A percentile compares a stretch with the other conserved stretches of the same genome.
Conservation (phyloP, 2,888 invertebrate species). For the Parascotia fuliginaria region DNA sequence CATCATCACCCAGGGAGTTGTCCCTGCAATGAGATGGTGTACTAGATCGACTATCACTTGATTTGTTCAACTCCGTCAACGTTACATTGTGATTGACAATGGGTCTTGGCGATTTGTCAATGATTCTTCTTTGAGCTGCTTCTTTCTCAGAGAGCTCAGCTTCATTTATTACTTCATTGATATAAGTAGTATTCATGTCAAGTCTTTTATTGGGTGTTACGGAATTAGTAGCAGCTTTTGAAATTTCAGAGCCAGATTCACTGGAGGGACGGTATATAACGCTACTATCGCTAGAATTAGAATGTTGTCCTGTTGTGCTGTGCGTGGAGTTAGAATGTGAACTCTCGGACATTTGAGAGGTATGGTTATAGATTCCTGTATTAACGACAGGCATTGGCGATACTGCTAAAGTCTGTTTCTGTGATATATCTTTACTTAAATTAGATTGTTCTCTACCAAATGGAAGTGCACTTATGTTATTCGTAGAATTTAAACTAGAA, state of each 20-base stretch:
- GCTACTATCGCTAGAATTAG: slow-evolving; percentile 90
- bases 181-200: slow-evolving; percentile 82
- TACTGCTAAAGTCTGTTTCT: slow-evolving; percentile 87
- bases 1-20: slow-evolving; percentile 87
- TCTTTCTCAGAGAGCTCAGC: slow-evolving; percentile 81
- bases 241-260: slow-evolving; percentile 89
- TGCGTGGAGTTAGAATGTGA: slow-evolving; percentile 86
- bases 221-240: slow-evolving; percentile 67
- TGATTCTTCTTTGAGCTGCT: slow-evolving; percentile 70
- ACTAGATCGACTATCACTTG: slow-evolving; percentile 72
- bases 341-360: slow-evolving; percentile 88
- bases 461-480: slow-evolving; percentile 78
- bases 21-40: slow-evolving; percentile 83
- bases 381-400: slow-evolving; percentile 90
- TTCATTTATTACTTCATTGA: slow-evolving; percentile 83
- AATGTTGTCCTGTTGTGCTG: slow-evolving; percentile 88
- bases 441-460: slow-evolving; percentile 82
- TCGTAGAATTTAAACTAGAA: slow-evolving; percentile 84
- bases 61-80: slow-evolving; percentile 64
- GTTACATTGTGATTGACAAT: slow-evolving; percentile 69
- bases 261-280: slow-evolving; percentile 91
- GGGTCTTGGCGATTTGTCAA: slow-evolving; percentile 62
- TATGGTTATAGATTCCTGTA: slow-evolving; percentile 58
- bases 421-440: slow-evolving; percentile 79
- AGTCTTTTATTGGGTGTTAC: slow-evolving; percentile 81